Evolutionary conservation across 1,140 invertebrate genomes (phyloP).

Genomic region (Caerostris darwini): DNA sequence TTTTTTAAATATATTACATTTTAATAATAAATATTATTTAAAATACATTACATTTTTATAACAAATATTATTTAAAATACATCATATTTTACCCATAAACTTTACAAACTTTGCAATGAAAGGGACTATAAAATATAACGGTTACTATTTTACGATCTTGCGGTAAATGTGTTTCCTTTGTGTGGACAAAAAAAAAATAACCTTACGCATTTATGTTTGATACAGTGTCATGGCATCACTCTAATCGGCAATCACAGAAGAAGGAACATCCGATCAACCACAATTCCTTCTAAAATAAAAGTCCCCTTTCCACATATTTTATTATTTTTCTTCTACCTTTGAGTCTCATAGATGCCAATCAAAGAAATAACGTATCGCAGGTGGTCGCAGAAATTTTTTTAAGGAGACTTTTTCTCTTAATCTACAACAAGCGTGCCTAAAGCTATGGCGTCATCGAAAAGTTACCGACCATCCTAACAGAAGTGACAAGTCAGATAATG

Average conservation of each 20-base stretch:
- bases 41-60: too few relatives aligned
- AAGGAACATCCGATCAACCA: background rate
- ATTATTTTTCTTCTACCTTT: constrained; percentile 27
- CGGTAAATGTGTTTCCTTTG: too few relatives aligned
- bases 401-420: background rate
- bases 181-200: background rate
- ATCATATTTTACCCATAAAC: too few relatives aligned
- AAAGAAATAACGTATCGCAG: constrained; percentile 12
- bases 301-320: constrained; percentile 36
- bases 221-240: background rate
- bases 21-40: too few relatives aligned
- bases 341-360: constrained; percentile 37
- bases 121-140: too few relatives aligned
- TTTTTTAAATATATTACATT: too few relatives aligned
- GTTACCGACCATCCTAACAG: constrained; percentile 10
- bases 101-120: too few relatives aligned
- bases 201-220: background rate
- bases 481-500: constrained; percentile 51
- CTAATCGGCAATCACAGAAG: background rate
- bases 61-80: too few relatives aligned
- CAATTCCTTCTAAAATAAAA: constrained; percentile 6
- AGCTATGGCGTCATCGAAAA: constrained; percentile 26
- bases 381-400: constrained; percentile 18
- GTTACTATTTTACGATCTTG: too few relatives aligned
- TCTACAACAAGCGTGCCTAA: constrained; percentile 33